Conservation (phyloP, 1,140 invertebrate genomes). For the Tetraneura akinire region DNA sequence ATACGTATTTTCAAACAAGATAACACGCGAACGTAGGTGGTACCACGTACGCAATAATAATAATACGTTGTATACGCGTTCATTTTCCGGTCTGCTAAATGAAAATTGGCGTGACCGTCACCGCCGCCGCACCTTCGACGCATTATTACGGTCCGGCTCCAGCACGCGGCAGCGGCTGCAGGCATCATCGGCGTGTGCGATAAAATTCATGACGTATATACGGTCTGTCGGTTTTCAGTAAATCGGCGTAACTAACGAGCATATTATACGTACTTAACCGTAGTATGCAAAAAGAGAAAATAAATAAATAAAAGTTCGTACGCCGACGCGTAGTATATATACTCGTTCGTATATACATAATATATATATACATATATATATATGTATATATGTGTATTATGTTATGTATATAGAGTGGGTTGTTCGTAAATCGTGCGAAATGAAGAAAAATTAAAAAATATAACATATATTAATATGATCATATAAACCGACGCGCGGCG, state of each 20-base stretch:
- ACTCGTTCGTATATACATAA: no score
- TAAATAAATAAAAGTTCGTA: background rate
- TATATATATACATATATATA: no score
- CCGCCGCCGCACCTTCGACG: background rate
- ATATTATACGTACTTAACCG: background rate
- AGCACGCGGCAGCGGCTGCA: background rate
- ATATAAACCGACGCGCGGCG: no score
- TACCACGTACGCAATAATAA: no score
- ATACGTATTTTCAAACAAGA: background rate
- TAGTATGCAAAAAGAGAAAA: background rate
- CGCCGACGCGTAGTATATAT: background rate
- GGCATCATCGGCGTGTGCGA: background rate
- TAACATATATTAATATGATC: no score
- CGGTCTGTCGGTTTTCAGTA: conserved; percentile 6
- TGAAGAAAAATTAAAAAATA: no score
- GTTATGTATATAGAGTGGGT: no score
- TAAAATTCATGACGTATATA: conserved; percentile 16
- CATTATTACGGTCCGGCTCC: background rate
- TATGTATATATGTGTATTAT: no score
- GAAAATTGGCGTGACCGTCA: conserved; percentile 26
- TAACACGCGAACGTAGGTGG: no score
- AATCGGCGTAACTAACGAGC: conserved; percentile 37
- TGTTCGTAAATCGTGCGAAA: no score
- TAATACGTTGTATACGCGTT: background rate
- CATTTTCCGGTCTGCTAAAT: conserved; percentile 46